Base-by-base conservation (phyloP, 2,797 vertebrate species). In the Dicrostonyx torquatus region DNA sequence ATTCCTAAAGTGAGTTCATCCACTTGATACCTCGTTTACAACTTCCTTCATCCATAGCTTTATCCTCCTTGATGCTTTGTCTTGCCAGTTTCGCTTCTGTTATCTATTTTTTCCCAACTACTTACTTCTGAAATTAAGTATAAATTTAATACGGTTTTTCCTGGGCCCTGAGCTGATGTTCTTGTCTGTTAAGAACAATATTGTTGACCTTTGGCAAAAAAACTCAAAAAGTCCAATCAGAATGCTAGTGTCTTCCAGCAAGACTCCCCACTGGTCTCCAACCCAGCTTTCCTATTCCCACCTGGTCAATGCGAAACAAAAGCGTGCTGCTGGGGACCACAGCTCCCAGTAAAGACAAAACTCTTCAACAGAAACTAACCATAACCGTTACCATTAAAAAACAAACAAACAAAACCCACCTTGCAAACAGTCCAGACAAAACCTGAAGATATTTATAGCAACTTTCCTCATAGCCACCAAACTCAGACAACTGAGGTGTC, bases 61-160 rank as follows among this genome's bases (percentile, higher is more conserved):
- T 22, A 64, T 76, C 50, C 11, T 82, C 34, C n/a, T 76, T 88
- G 5, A 83, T 91, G 73, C 37, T 40, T 34, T 6, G 10, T 62
- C 64, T 66, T 66, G 20, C 18, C 53, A 73, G 60, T 82, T 94
- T 91, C 89, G 22, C 89, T 79, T 91, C 60, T 93, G 37, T 37
- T 78, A 45, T 62, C 79, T 45, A 88, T 8, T 37, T 90, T 40
- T 45, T 31, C 34, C 12, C 62, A 48, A 48, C 37, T 37, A 79
- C 66, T 48, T 87, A 50, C 75, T 31, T 84, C 50, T 87, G 77
- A 37, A 92, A 83, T 53, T 48, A 48, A 50, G 24, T 76, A 58
- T 64, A 78, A 87, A 68, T 45, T 90, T 83, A 91, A 87, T 11
- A 62, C 4, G 22, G 53, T 10, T n/a, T 85, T 86, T 88, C 60